phyloP scores from a whole-genome alignment of 2,113 vertebrate genomes.

The Alethe diademata region DNA sequence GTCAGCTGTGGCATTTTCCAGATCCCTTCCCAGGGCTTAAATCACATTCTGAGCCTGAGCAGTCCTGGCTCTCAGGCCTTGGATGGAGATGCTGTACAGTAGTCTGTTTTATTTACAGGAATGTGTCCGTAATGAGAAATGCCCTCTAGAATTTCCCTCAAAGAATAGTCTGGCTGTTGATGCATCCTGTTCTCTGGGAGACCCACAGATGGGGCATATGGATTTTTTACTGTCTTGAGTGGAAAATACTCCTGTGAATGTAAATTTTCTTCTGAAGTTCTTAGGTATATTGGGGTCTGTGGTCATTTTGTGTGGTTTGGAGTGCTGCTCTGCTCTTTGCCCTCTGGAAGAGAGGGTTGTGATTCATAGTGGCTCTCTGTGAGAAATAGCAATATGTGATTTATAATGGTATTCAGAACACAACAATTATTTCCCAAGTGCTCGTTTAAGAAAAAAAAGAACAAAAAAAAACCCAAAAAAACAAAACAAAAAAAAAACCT shows the following conservation, averaged over 20 bases:
- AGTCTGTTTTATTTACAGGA: constrained; percentile 62
- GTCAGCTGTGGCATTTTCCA: constrained; percentile 62
- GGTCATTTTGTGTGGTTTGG: background rate
- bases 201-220: background rate
- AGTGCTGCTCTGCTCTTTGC: background rate
- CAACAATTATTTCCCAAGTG: background rate
- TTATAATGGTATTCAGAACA: background rate
- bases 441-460: background rate
- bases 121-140: constrained; percentile 29
- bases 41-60: constrained; percentile 40
- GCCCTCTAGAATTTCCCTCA: background rate
- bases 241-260: background rate
- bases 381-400: background rate
- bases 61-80: background rate
- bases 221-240: background rate
- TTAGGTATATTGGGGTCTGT: background rate
- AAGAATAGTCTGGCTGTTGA: background rate
- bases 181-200: background rate
- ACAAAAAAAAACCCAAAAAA: background rate
- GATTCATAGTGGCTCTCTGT: background rate
- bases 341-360: background rate
- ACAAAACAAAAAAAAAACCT: background rate
- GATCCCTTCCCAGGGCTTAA: constrained; percentile 43
- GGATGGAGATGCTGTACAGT: constrained; percentile 51
- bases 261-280: background rate